Conservation (phyloP, 2,888 invertebrate genomes). For the Coleophora deauratella region DNA sequence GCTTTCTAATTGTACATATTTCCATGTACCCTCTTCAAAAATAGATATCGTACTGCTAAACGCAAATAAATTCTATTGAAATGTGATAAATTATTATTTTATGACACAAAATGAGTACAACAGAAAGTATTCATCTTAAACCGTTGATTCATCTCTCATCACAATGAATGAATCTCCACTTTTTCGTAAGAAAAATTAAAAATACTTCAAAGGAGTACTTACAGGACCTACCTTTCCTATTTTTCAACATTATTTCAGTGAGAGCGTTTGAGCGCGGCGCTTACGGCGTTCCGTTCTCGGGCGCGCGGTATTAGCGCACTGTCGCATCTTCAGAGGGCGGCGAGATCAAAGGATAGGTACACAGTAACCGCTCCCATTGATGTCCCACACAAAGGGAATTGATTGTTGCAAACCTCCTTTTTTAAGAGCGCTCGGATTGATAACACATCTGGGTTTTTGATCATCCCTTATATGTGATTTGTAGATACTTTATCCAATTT, state of each 20-base stretch:
- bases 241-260: no score
- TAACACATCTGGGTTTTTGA: constrained; percentile 54
- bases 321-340: constrained; percentile 67
- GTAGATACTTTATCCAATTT: no score
- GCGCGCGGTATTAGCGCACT: constrained; percentile 62
- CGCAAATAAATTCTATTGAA: no score
- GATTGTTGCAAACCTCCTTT: constrained; percentile 72
- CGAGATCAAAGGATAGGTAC: constrained; percentile 72
- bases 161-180: no score
- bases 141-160: no score
- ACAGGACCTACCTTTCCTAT: not conserved
- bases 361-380: constrained; percentile 71
- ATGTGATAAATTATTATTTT: no score
- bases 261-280: constrained; percentile 24
- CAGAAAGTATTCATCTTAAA: no score
- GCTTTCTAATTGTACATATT: no score
- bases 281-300: constrained; percentile 45
- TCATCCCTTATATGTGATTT: constrained; percentile 18
- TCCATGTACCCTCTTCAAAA: no score
- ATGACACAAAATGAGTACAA: no score
- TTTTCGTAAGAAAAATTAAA: no score
- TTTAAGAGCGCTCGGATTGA: constrained; percentile 48
- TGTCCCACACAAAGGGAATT: constrained; percentile 72
- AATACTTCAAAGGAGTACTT: not conserved
- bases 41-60: no score